Base-by-base conservation (phyloP, 2,113 vertebrate genomes). In the Neolamprologus tretocephalus region DNA sequence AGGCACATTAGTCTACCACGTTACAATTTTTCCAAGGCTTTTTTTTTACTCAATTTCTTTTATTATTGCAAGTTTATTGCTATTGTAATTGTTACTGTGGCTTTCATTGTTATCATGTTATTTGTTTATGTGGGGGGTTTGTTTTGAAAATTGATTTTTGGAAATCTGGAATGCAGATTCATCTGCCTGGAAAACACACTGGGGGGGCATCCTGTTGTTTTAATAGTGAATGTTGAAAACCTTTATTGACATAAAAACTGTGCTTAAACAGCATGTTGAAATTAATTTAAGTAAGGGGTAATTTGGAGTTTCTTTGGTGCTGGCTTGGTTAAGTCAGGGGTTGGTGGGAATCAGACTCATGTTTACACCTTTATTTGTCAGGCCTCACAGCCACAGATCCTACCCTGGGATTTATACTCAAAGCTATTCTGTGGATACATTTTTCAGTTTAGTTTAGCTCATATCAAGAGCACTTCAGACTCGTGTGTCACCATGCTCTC, bases 251-350 rank as follows among this genome's bases (percentile, higher is more conserved):
- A n/a, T n/a, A 55, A 54, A 42, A 13, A 26, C 13, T 35, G 9
- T n/a, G 42, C 33, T 83, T 3, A n/a, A 80, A 9, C 40, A 10
- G 31, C 10, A 55, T 31, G 33, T 71, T 37, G 47, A 66, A 37
- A 66, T 35, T 0, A 33, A 12, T 21, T 63, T 53, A 42, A 80
- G n/a, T 23, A 9, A 45, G 26, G 35, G 37, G 63, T 73, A 45
- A n/a, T 85, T 71, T 21, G 45, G 40, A 47, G 63, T 87, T 91
- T 90, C 90, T 92, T 95, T 91, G 92, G 58, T 88, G 42, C 35
- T 6, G 35, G 85, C 83, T 92, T 93, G 87, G 89, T 94, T 92
- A 91, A 93, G 90, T 94, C 91, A 93, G 96, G 96, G 95, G 96
- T 94, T 91, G 92, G 33, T 57, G 35, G 14, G 49, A 87, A 58